phyloP scores from a whole-genome alignment of 2,888 invertebrate genomes.

The Macropis europaea region DNA sequence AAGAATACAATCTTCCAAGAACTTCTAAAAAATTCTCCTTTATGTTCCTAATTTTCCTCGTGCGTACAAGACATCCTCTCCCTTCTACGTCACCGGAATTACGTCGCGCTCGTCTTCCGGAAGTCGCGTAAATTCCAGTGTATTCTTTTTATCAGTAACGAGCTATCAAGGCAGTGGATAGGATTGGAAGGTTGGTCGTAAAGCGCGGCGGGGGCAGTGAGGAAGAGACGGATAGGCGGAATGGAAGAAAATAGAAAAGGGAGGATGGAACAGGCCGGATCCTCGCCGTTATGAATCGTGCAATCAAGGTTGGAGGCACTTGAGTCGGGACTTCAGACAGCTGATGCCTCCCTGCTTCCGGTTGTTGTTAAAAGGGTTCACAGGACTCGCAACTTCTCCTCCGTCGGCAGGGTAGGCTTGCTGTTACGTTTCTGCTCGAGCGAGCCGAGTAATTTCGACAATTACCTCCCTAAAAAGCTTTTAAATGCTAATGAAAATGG shows the following conservation, averaged over 20 bases:
- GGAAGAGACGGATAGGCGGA: slow-evolving; percentile 3
- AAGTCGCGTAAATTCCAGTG: slow-evolving; percentile 57
- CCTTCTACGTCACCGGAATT: not conserved
- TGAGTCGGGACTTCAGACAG: slow-evolving; percentile 46
- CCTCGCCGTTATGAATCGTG: slow-evolving; percentile 62
- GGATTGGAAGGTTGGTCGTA: slow-evolving; percentile 27
- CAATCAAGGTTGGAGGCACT: slow-evolving; percentile 57
- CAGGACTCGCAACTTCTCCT: slow-evolving; percentile 28
- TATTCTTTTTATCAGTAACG: slow-evolving; percentile 53
- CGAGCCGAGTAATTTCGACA: slow-evolving; percentile 31
- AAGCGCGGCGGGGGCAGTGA: slow-evolving; percentile 15
- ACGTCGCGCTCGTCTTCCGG: slow-evolving; percentile 13
- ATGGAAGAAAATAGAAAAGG: slow-evolving; percentile 8
- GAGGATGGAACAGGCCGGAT: slow-evolving; percentile 31
- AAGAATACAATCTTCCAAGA: no score
- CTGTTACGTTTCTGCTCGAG: slow-evolving; percentile 14
- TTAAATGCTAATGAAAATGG: slow-evolving; percentile 30
- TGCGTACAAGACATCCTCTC: not conserved
- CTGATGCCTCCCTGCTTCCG: slow-evolving; percentile 59
- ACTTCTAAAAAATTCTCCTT: slow-evolving; percentile 7
- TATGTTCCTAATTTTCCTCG: no score
- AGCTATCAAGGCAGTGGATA: slow-evolving; percentile 33
- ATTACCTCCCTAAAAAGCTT: slow-evolving; percentile 25
- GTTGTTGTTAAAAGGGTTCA: slow-evolving; percentile 46
- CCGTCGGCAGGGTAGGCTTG: not conserved